A percentile compares a stretch with the other conserved stretches of the same genome.
Conservation (phyloP, 2,113 vertebrate genomes). For the Neogale vison region DNA sequence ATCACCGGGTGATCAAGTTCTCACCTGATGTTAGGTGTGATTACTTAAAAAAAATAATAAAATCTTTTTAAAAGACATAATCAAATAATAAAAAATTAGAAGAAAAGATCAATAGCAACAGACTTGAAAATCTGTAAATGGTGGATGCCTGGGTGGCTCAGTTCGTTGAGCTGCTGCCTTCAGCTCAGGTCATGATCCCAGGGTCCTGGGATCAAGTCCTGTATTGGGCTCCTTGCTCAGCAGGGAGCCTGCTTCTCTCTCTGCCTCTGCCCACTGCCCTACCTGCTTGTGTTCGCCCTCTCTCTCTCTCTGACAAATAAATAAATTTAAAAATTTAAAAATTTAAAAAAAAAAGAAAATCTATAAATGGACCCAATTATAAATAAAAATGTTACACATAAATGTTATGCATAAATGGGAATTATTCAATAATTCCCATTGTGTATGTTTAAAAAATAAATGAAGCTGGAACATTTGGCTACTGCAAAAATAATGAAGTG, state of each 20-base stretch:
- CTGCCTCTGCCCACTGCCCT: no score
- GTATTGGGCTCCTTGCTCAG: no score
- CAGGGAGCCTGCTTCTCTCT: no score
- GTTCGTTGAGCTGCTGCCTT: no score
- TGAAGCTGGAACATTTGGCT: not conserved
- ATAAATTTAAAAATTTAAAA: no score
- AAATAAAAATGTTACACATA: conserved; percentile 35
- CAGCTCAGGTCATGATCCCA: no score
- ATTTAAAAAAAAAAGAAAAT: not conserved
- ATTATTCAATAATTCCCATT: no score
- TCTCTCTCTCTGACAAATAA: no score
- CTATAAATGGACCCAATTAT: not conserved
- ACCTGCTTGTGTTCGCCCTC: no score
- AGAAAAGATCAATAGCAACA: conserved; percentile 50
- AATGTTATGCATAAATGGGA: not conserved
- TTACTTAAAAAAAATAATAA: not conserved
- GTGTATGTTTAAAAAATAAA: no score
- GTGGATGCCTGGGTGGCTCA: no score
- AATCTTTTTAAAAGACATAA: not conserved
- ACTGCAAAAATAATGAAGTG: conserved; percentile 4
- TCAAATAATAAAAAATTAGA: not conserved
- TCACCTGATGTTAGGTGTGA: not conserved
- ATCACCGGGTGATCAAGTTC: not conserved
- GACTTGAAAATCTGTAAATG: not conserved
- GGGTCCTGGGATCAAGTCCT: no score